Evolutionary conservation across 2,888 invertebrate species (phyloP).

Genomic region (Ichneumoninae sp.): DNA sequence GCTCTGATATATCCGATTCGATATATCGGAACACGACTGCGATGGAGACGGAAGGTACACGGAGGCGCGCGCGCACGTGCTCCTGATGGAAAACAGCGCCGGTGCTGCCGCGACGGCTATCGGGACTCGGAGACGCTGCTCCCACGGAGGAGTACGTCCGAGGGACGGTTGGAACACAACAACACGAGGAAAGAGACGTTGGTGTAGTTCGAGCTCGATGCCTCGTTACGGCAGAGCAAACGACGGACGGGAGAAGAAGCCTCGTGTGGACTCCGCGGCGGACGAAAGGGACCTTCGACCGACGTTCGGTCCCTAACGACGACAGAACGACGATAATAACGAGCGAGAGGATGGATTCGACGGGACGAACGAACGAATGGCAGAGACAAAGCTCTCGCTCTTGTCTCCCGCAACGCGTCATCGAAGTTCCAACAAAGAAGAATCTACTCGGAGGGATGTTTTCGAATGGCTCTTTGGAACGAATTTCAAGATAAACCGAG

Average conservation of each 20-base stretch:
- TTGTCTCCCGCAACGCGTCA: constrained; percentile 1
- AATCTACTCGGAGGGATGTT: background rate
- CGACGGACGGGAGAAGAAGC: constrained; percentile 2
- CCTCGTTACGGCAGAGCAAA: background rate
- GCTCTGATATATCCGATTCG: background rate
- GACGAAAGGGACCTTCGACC: constrained; percentile 51
- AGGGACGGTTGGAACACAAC: background rate
- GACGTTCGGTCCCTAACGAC: constrained; percentile 35
- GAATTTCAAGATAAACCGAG: background rate
- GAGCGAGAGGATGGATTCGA: constrained; percentile 8
- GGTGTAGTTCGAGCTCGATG: background rate
- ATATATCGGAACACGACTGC: background rate
- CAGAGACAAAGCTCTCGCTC: background rate
- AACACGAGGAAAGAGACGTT: background rate
- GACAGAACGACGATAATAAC: constrained; percentile 25
- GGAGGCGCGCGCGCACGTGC: constrained; percentile 5
- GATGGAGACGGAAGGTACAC: background rate
- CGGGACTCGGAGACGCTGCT: background rate
- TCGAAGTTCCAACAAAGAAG: background rate
- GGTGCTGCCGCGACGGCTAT: background rate
- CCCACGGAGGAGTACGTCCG: background rate
- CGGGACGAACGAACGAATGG: background rate
- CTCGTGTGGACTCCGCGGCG: constrained; percentile 26
- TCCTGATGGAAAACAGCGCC: background rate
- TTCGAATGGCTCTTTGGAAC: background rate